Percentiles rank a stretch among this genome's conserved stretches.
These are phyloP conservation scores for Boulengeromyrus knoepffleri DNA, from an alignment of 2,113 vertebrate genomes.

Conservation along the genomic window DNA sequence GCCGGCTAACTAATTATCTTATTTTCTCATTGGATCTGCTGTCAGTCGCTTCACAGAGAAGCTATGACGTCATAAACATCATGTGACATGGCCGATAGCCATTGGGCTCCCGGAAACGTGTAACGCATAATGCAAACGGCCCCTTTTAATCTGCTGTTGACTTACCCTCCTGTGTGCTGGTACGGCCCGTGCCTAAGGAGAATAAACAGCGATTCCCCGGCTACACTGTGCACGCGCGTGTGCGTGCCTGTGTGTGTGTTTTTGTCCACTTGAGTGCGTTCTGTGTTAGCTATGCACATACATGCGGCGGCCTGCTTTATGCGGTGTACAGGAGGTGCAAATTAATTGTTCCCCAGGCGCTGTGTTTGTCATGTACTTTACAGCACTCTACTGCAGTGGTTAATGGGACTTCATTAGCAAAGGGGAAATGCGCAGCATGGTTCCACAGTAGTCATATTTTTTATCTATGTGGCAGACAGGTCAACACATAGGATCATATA, in stretches of 20 bases:
- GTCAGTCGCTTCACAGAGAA: conserved; percentile 2
- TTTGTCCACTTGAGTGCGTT: conserved; percentile 4
- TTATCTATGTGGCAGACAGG: neutral
- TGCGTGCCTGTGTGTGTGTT: neutral
- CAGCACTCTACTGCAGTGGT: neutral
- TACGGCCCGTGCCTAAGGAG: neutral
- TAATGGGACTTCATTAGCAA: conserved; percentile 6
- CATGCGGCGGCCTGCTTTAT: neutral
- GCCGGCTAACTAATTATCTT: neutral
- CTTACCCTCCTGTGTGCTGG: neutral
- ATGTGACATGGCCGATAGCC: conserved; percentile 4
- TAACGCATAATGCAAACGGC: neutral
- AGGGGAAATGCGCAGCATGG: neutral
- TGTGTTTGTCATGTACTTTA: neutral
- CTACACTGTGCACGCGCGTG: conserved; percentile 11
- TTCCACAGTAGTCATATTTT: neutral
- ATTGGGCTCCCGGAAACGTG: neutral
- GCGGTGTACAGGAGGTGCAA: conserved; percentile 10
- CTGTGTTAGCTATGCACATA: neutral
- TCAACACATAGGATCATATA: neutral
- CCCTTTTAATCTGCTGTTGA: neutral
- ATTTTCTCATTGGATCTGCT: conserved; percentile 7
- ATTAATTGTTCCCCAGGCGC: conserved; percentile 14
- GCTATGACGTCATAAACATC: conserved; percentile 13
- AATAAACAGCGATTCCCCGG: neutral